phyloP scores from a whole-genome alignment of 2,888 invertebrate genomes.

The Dorcus parallelipipedus region DNA sequence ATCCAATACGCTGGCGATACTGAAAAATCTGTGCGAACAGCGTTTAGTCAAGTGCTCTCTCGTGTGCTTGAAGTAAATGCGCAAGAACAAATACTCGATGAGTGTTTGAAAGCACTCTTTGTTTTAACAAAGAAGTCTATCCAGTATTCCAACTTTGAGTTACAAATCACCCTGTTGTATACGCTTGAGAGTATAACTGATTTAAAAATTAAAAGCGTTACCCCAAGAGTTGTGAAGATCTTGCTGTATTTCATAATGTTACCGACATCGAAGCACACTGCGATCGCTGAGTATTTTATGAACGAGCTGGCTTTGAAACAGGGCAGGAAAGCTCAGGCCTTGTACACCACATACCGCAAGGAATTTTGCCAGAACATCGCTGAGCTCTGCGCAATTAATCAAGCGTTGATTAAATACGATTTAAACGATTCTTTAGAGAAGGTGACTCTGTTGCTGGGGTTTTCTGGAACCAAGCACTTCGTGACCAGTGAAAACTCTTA shows the following conservation, averaged over 20 bases:
- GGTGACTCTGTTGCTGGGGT: conserved; percentile 66
- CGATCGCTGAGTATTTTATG: conserved; percentile 57
- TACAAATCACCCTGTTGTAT: conserved; percentile 56
- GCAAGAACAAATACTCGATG: conserved; percentile 43
- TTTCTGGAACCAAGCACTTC: conserved; percentile 65
- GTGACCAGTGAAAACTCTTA: conserved; percentile 67
- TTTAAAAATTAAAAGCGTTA: conserved; percentile 44
- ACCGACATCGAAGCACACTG: conserved; percentile 56
- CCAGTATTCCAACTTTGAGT: conserved; percentile 51
- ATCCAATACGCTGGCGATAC: conserved; percentile 43
- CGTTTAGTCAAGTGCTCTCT: conserved; percentile 41
- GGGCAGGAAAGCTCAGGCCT: conserved; percentile 54
- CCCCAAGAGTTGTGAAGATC: conserved; percentile 53
- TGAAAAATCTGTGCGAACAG: conserved; percentile 39
- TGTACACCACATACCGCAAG: conserved; percentile 62
- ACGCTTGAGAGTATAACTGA: conserved; percentile 55
- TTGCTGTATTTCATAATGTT: conserved; percentile 62
- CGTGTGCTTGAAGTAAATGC: conserved; percentile 28
- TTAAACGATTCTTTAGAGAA: conserved; percentile 59
- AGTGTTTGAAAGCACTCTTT: conserved; percentile 50
- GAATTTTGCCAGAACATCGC: conserved; percentile 57
- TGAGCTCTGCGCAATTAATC: conserved; percentile 59
- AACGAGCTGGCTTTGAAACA: conserved; percentile 57
- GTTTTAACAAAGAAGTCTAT: conserved; percentile 52
- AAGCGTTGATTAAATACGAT: conserved; percentile 54